These are phyloP conservation scores for Drosophila mercatorum DNA, from an alignment of 2,888 invertebrate genomes.

Conservation along the genomic window DNA sequence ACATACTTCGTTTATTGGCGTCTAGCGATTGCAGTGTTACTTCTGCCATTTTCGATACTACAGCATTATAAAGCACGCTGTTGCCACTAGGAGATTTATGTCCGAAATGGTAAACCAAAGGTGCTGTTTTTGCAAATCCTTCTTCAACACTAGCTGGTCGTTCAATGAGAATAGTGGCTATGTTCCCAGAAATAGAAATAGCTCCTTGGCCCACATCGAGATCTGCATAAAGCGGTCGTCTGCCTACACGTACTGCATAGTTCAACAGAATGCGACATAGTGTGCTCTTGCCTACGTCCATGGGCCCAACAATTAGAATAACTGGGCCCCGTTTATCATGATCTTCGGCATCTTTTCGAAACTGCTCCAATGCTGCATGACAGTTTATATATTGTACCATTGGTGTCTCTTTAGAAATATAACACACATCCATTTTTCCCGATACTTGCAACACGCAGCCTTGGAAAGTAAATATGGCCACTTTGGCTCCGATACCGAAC, in stretches of 20 bases:
- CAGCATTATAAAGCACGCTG: constrained; percentile 91
- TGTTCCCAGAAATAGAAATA: constrained; percentile 95
- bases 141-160: constrained; percentile 97
- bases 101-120: constrained; percentile 97
- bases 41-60: constrained; percentile 93
- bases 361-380: constrained; percentile 96
- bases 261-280: constrained; percentile 94
- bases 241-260: constrained; percentile 95
- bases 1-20: constrained; percentile 92
- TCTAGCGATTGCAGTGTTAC: constrained; percentile 93
- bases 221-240: constrained; percentile 96
- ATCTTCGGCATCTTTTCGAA: constrained; percentile 92
- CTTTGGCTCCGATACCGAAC: constrained; percentile 95
- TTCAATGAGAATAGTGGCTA: constrained; percentile 95
- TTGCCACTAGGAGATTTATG: constrained; percentile 92
- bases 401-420: constrained; percentile 97
- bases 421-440: constrained; percentile 96
- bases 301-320: constrained; percentile 96
- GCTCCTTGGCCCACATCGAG: constrained; percentile 98
- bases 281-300: constrained; percentile 98
- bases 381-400: constrained; percentile 98
- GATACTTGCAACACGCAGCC: constrained; percentile 94
- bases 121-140: constrained; percentile 97
- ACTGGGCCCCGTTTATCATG: constrained; percentile 90
- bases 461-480: constrained; percentile 98